phyloP scores from a whole-genome alignment of 2,797 vertebrate species.

The Phoebastria nigripes region DNA sequence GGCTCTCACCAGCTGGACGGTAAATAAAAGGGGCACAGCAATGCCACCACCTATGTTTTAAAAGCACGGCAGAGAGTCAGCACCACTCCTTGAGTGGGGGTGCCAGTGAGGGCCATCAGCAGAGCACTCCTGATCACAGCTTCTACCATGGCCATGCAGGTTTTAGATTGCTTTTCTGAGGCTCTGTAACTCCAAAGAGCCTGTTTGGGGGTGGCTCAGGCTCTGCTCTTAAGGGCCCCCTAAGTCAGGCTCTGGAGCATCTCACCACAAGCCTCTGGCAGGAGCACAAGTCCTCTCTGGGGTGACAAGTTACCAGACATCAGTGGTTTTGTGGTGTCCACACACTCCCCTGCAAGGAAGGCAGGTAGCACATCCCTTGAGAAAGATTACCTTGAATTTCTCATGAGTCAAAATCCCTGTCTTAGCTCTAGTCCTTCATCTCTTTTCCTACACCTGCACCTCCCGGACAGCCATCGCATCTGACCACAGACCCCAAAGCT shows the following conservation, averaged over 20 bases:
- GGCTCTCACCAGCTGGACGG: neutral
- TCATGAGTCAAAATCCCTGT: neutral
- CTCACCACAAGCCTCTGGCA: neutral
- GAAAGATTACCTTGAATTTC: neutral
- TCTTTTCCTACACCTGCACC: neutral
- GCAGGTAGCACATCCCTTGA: neutral
- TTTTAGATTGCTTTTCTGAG: neutral
- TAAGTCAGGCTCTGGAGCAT: neutral
- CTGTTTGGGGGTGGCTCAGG: accelerated
- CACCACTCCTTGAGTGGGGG: too few relatives aligned
- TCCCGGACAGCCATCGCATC: accelerated
- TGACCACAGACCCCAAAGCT: neutral
- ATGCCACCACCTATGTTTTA: neutral
- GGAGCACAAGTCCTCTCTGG: neutral
- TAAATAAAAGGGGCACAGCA: neutral
- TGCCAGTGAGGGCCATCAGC: neutral
- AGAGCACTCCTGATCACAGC: neutral
- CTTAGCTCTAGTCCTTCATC: neutral
- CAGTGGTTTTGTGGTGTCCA: neutral
- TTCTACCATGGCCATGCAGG: accelerated
- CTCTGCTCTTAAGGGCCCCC: neutral
- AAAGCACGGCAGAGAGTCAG: neutral
- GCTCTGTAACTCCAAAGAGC: neutral
- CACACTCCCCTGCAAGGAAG: neutral
- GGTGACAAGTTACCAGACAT: neutral